A percentile compares a stretch with the other conserved stretches of the same genome.
phyloP scores from a whole-genome alignment of 2,797 vertebrate genomes.

The Lutra lutra region DNA sequence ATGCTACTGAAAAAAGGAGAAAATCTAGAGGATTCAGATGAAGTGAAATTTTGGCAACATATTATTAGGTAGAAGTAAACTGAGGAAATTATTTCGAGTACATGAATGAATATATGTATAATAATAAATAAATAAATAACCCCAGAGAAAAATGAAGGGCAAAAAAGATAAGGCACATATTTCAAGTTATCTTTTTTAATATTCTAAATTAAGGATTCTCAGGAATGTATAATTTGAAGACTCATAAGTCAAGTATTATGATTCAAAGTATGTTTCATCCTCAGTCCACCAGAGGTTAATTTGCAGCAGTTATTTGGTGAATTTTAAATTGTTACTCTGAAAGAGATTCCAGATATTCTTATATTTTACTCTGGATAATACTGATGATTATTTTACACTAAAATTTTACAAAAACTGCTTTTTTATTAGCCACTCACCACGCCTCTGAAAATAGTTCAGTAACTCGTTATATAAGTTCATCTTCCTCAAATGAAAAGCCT shows the following conservation, averaged over 20 bases:
- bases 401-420: neutral
- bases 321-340: conserved; percentile 18
- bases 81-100: neutral
- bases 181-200: neutral
- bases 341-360: neutral
- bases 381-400: neutral
- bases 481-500: neutral
- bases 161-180: neutral
- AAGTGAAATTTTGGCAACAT: neutral
- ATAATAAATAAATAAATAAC: neutral
- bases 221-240: neutral
- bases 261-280: conserved; percentile 31
- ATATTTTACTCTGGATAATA: neutral
- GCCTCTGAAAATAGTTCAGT: neutral
- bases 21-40: neutral
- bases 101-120: neutral
- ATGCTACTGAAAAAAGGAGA: neutral
- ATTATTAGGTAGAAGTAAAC: neutral
- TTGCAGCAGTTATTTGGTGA: neutral
- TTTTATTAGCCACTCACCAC: neutral
- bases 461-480: neutral
- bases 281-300: neutral
- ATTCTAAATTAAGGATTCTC: neutral
- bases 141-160: neutral
- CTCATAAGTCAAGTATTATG: neutral